These are phyloP conservation scores for Vidua chalybeata DNA, from an alignment of 2,113 vertebrate species.

Conservation along the genomic window DNA sequence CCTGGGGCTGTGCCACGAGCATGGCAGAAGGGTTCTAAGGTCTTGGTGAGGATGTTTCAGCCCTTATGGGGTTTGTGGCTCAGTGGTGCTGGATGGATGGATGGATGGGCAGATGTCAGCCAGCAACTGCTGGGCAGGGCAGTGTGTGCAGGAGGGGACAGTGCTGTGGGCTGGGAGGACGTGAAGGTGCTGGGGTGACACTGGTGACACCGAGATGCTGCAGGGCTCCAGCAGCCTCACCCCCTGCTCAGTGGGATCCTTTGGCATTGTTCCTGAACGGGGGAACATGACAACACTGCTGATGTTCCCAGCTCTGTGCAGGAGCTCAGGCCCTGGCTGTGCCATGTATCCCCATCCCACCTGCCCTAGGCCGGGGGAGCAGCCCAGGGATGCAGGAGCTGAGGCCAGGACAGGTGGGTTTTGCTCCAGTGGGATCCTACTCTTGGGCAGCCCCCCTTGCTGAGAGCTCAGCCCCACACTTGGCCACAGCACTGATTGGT, in stretches of 20 bases:
- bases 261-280: neutral
- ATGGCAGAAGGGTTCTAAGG: accelerated
- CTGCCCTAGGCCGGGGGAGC: neutral
- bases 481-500: neutral
- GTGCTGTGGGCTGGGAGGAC: neutral
- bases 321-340: neutral
- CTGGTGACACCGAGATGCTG: neutral
- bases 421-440: neutral
- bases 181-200: accelerated
- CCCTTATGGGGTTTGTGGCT: accelerated
- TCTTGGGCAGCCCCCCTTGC: accelerated
- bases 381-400: neutral
- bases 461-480: accelerated
- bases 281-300: accelerated
- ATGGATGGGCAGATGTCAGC: neutral
- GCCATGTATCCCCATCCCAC: accelerated
- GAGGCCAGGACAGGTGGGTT: neutral
- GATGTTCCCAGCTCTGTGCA: neutral
- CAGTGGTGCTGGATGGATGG: accelerated
- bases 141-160: accelerated
- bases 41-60: neutral
- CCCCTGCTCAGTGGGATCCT: neutral
- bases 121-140: neutral
- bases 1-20: accelerated
- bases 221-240: neutral